phyloP scores from a whole-genome alignment of 2,113 vertebrate species.

The Scophthalmus maximus region DNA sequence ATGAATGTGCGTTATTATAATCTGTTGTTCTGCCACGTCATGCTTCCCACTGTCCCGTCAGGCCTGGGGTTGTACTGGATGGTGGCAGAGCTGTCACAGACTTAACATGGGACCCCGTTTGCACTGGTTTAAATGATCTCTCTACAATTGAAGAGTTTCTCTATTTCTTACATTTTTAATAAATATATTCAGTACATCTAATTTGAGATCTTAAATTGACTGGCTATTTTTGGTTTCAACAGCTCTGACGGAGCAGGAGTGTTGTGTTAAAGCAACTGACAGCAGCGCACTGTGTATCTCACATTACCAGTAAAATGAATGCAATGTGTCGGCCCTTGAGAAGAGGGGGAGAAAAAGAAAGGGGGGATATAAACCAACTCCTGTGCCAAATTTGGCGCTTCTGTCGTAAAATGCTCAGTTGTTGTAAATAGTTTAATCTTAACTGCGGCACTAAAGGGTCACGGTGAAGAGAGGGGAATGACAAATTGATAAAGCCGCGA shows the following conservation, averaged over 20 bases:
- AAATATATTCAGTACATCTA: slow-evolving; percentile 5
- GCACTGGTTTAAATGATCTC: slow-evolving; percentile 39
- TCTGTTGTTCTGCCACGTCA: slow-evolving; percentile 57
- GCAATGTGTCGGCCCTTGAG: slow-evolving; percentile 26
- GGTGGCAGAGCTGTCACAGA: slow-evolving; percentile 60
- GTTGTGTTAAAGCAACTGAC: slow-evolving; percentile 1
- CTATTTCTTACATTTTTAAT: slow-evolving; percentile 21
- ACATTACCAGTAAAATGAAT: slow-evolving; percentile 28
- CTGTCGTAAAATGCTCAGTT: slow-evolving; percentile 53
- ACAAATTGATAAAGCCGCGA: slow-evolving; percentile 76
- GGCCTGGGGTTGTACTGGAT: slow-evolving; percentile 56
- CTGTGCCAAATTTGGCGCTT: slow-evolving; percentile 40
- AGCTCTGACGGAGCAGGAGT: slow-evolving; percentile 17
- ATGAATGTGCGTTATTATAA: slow-evolving; percentile 68
- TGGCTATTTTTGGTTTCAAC: slow-evolving; percentile 20
- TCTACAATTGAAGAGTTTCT: slow-evolving; percentile 30
- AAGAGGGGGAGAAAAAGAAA: too few relatives aligned
- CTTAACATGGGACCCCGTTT: slow-evolving; percentile 26
- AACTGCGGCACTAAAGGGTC: slow-evolving; percentile 56
- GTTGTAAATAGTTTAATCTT: slow-evolving; percentile 57
- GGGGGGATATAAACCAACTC: slow-evolving; percentile 13
- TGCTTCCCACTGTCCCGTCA: slow-evolving; percentile 66
- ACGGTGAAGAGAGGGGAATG: slow-evolving; percentile 75
- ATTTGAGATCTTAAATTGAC: slow-evolving; percentile 34
- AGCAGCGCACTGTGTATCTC: slow-evolving; percentile 17